Percentiles rank a stretch among this genome's conserved stretches.
phyloP scores from a whole-genome alignment of 1,140 invertebrate species.

The Chironomus striatipennis region DNA sequence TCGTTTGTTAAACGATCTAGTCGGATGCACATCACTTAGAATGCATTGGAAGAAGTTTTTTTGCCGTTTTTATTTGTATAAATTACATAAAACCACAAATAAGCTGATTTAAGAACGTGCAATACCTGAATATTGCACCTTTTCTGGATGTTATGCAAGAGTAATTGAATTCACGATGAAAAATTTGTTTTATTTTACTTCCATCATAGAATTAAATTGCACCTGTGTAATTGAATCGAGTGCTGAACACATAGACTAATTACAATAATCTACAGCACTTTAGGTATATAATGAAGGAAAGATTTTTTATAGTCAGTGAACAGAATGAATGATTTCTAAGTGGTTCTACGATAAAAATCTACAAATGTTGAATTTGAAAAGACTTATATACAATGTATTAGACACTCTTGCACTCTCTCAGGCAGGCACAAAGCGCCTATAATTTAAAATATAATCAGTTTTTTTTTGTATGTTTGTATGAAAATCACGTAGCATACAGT shows the following conservation, averaged over 20 bases:
- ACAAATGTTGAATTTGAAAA: too few relatives aligned
- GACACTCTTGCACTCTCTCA: too few relatives aligned
- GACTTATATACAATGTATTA: too few relatives aligned
- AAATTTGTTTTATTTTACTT: background rate
- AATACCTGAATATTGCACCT: background rate
- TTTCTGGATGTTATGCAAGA: background rate
- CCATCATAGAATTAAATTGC: constrained; percentile 5
- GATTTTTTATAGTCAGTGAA: constrained; percentile 2
- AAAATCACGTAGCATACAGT: background rate
- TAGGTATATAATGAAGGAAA: background rate
- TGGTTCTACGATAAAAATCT: background rate
- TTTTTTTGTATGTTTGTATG: background rate
- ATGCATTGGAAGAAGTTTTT: background rate
- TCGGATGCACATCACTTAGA: constrained; percentile 12
- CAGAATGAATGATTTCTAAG: constrained; percentile 1
- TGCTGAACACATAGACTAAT: background rate
- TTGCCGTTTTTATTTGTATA: background rate
- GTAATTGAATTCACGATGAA: too few relatives aligned
- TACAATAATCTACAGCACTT: too few relatives aligned
- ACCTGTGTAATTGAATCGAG: background rate
- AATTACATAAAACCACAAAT: background rate
- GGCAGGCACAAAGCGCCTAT: background rate
- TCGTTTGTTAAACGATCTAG: background rate
- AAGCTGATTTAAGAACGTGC: background rate
- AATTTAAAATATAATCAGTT: background rate